Conservation (phyloP, 2,888 invertebrate species). For the Nomada hirtipes region DNA sequence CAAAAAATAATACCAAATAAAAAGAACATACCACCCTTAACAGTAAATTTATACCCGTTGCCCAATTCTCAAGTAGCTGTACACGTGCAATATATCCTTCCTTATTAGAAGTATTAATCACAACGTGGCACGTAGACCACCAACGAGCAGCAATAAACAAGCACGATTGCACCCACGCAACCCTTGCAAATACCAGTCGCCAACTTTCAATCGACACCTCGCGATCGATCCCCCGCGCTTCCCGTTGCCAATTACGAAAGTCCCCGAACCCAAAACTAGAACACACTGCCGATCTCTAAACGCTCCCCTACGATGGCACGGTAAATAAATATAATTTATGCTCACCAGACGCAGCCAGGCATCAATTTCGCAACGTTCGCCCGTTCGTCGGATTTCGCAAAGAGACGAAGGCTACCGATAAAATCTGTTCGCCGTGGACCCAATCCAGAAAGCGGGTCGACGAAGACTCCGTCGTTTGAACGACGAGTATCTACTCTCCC, state of each 20-base stretch:
- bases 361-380: constrained; percentile 40
- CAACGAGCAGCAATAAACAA: constrained; percentile 10
- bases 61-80: too few species aligned
- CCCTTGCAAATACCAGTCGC: not conserved
- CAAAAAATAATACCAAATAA: too few species aligned
- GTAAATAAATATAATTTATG: constrained; percentile 31
- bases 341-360: not conserved
- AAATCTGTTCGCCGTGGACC: constrained; percentile 34
- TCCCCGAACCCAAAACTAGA: not conserved
- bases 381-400: constrained; percentile 41
- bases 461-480: constrained; percentile 34
- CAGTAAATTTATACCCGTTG: too few species aligned
- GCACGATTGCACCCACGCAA: not conserved
- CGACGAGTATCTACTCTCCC: constrained; percentile 24
- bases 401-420: constrained; percentile 27
- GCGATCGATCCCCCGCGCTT: not conserved
- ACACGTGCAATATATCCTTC: too few species aligned
- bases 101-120: constrained; percentile 45
- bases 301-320: not conserved
- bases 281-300: not conserved
- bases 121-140: constrained; percentile 16
- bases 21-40: too few species aligned
- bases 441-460: not conserved
- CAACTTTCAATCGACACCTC: not conserved
- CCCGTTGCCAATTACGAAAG: constrained; percentile 17